Conservation (phyloP, 2,888 invertebrate species). For the Andrena camellia region DNA sequence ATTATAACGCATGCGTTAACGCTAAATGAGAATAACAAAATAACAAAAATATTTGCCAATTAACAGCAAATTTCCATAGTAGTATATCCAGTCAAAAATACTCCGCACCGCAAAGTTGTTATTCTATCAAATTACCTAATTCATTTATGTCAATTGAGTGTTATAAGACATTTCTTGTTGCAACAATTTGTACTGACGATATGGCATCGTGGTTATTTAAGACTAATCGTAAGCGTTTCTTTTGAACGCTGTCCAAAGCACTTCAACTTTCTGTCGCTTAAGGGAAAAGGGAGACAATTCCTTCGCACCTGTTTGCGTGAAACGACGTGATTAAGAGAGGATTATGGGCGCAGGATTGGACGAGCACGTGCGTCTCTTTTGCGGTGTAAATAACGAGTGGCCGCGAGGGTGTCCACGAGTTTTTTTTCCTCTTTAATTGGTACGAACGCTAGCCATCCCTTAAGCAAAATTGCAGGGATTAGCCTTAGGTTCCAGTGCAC, state of each 20-base stretch:
- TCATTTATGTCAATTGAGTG: no score
- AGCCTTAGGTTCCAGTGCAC: constrained; percentile 78
- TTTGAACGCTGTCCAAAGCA: neutral
- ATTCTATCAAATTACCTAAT: no score
- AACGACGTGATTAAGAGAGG: constrained; percentile 60
- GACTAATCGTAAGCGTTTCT: no score
- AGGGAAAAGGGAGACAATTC: constrained; percentile 10
- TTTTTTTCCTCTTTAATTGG: constrained; percentile 79
- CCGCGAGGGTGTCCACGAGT: constrained; percentile 57
- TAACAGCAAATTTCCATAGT: no score
- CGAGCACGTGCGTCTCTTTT: constrained; percentile 73
- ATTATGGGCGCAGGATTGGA: constrained; percentile 64
- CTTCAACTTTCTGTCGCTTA: neutral
- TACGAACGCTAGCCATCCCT: constrained; percentile 70
- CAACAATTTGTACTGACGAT: no score
- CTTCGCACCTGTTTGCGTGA: constrained; percentile 67
- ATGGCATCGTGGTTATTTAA: no score
- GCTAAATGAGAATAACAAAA: no score
- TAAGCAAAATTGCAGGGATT: constrained; percentile 77
- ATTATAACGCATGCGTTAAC: no score
- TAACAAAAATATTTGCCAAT: no score
- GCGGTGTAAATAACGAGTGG: constrained; percentile 67
- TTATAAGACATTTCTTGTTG: no score
- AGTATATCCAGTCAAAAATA: no score
- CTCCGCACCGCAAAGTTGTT: no score